Conservation (phyloP, 2,113 vertebrate genomes). For the Vombatus ursinus region DNA sequence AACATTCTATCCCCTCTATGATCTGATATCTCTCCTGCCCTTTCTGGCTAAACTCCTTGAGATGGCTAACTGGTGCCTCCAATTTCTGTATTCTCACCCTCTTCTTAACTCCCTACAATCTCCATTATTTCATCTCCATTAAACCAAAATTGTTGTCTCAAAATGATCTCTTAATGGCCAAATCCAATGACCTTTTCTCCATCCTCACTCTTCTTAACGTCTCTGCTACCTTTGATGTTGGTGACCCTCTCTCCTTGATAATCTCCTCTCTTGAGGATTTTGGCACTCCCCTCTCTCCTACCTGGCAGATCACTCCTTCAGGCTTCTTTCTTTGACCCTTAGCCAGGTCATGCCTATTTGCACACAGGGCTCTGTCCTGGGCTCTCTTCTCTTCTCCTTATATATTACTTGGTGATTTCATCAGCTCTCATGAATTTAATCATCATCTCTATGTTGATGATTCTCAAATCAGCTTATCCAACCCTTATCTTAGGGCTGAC, state of each 20-base stretch:
- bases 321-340: not conserved
- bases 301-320: not conserved
- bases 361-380: not conserved
- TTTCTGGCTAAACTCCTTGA: not conserved
- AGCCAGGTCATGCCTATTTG: not conserved
- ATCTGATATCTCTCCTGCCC: not conserved
- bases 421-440: not conserved
- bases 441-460: not conserved
- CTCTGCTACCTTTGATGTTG: not conserved
- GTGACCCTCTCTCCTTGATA: too few relatives aligned
- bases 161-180: not conserved
- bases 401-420: not conserved
- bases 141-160: not conserved
- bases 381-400: not conserved
- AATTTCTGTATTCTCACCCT: too few relatives aligned
- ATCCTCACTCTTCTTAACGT: not conserved
- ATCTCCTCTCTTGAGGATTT: not conserved
- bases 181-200: not conserved
- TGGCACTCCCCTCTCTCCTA: not conserved
- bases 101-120: too few relatives aligned
- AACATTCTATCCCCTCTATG: not conserved
- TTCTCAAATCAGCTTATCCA: not conserved
- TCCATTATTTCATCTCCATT: not conserved
- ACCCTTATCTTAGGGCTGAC: too few relatives aligned
- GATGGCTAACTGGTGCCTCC: too few relatives aligned